phyloP scores from a whole-genome alignment of 2,113 vertebrate species.

The Ctenodactylus gundi region DNA sequence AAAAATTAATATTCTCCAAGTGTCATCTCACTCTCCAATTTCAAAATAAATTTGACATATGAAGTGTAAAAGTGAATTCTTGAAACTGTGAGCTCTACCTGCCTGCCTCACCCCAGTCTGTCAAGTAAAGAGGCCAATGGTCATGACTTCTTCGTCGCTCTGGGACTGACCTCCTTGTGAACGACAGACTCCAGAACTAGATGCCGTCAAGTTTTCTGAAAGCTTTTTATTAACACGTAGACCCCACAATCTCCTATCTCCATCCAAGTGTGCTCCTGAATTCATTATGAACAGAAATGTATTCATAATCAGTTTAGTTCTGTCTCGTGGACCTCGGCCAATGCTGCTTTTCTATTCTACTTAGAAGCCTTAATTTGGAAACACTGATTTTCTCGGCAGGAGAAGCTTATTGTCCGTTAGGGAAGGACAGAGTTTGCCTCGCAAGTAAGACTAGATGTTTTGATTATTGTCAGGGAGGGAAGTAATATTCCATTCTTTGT shows the following conservation, averaged over 20 bases:
- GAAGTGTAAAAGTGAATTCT: constrained; percentile 22
- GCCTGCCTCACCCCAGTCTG: neutral
- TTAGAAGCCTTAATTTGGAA: constrained; percentile 58
- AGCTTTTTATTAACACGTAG: constrained; percentile 63
- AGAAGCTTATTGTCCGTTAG: constrained; percentile 25
- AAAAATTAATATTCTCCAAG: constrained; percentile 53
- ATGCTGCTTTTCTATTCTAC: constrained; percentile 31
- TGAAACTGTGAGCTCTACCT: neutral
- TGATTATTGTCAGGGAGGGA: neutral
- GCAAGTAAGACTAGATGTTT: neutral
- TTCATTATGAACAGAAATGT: constrained; percentile 72
- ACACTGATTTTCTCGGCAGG: constrained; percentile 29
- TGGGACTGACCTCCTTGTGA: neutral
- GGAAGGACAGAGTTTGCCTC: neutral
- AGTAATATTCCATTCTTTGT: neutral
- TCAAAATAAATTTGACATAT: constrained; percentile 41
- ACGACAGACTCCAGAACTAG: constrained; percentile 42
- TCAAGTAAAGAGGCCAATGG: constrained; percentile 11
- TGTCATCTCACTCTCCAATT: neutral
- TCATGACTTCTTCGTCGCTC: neutral
- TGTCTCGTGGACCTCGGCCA: constrained; percentile 25
- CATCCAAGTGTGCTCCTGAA: neutral
- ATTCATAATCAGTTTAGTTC: constrained; percentile 63
- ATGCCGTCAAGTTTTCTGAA: constrained; percentile 40
- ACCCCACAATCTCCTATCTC: constrained; percentile 36